Base-by-base conservation (phyloP, 2,888 invertebrate genomes). In the Himalopsyche tibetana region DNA sequence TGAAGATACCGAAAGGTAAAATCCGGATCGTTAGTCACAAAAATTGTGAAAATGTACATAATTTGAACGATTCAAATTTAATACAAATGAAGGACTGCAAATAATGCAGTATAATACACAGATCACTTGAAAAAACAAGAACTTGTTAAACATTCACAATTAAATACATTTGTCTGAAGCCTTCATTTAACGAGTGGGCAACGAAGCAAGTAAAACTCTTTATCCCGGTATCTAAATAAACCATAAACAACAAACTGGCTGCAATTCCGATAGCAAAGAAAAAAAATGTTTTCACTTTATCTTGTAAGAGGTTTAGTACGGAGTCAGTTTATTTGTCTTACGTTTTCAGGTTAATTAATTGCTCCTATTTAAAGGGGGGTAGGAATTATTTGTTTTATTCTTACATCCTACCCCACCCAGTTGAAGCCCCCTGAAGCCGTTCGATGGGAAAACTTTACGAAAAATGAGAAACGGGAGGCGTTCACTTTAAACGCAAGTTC, bases 341-440 rank as follows among this genome's bases (percentile, higher is more conserved):
- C 85, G 85, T 85, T 85, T 85, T 85, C 85, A 82, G 85, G 82
- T 85, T 82, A 85, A 85, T 85, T 85, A 85, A 85, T 82, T 85
- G 79, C 82, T 85, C 82, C 55, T 82, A 82, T 81, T 85, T 85
- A 85, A 85, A 80, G 74, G 69, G 82, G 85, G 79, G 69, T 85
- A 42, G 82, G 82, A 82, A 85, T 85, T 82, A 82, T 82, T 82
- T 45, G 82, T 85, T 85, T 79, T 42, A 82, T 79, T 85, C 82
- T 40, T 55, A 82, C 55, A n/a, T n/a, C n/a, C n/a, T n/a, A n/a
- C 80, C 82, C 28, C 55, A 36, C 55, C 28, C 36, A 17, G 36
- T 79, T 28, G 15, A 8, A 45, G 9, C 51, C 12, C 55, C 83
- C 69, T 19, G 4, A n/a, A 19, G 63, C 63, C 28, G 63, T 63